phyloP scores from a whole-genome alignment of 2,113 vertebrate species.

The Lampris incognitus region DNA sequence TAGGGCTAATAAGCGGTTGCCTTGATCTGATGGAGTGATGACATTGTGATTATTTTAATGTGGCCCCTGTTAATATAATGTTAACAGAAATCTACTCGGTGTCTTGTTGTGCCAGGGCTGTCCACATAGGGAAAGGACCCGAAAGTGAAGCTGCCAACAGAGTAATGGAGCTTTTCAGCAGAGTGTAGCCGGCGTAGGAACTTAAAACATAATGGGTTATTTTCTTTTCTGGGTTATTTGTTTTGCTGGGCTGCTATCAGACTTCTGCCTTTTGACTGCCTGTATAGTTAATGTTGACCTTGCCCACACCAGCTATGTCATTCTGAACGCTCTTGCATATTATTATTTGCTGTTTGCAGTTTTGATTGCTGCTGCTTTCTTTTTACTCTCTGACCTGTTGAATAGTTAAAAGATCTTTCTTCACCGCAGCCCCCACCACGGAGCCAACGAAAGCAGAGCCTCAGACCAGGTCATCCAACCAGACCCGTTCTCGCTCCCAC shows the following conservation, averaged over 20 bases:
- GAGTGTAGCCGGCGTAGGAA: neutral
- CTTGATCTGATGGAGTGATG: conserved; percentile 67
- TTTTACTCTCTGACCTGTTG: no score
- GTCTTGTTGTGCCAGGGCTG: conserved; percentile 36
- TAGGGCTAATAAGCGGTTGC: conserved; percentile 52
- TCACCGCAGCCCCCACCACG: conserved; percentile 54
- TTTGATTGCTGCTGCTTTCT: neutral
- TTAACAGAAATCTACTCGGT: conserved; percentile 52
- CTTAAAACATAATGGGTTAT: neutral
- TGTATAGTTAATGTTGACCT: neutral
- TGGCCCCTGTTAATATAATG: conserved; percentile 43
- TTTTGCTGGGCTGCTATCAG: neutral
- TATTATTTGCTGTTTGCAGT: conserved; percentile 2
- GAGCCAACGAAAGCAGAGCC: conserved; percentile 87
- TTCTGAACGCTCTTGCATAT: neutral
- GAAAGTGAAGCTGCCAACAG: conserved; percentile 11
- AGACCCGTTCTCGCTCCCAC: conserved; percentile 93
- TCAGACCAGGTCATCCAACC: conserved; percentile 85
- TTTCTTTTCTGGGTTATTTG: neutral
- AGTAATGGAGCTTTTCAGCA: conserved; percentile 12
- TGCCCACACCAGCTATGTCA: neutral
- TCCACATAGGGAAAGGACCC: conserved; percentile 16
- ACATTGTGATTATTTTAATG: conserved; percentile 63
- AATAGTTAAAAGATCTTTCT: conserved; percentile 25
- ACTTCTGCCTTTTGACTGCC: neutral